Percentiles rank a stretch among this genome's conserved stretches.
Evolutionary conservation across 2,113 vertebrate genomes (phyloP).

Genomic region (Glareola pratincola): DNA sequence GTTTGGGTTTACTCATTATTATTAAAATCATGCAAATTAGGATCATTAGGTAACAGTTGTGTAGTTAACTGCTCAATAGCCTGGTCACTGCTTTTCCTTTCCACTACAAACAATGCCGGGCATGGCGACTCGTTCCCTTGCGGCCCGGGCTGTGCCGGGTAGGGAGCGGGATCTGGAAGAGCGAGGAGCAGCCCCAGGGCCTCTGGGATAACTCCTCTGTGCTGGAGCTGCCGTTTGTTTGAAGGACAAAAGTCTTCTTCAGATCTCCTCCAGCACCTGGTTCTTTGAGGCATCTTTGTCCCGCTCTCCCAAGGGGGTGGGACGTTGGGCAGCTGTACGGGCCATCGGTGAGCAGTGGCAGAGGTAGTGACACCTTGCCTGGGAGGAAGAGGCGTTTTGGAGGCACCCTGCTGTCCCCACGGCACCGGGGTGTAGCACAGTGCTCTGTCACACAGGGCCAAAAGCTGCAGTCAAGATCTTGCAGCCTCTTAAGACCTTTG

Average conservation of each 20-base stretch:
- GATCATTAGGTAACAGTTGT: constrained; percentile 67
- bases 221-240: background rate
- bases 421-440: background rate
- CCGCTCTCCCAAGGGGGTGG: background rate
- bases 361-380: background rate
- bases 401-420: background rate
- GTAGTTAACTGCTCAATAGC: constrained; percentile 61
- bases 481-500: background rate
- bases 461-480: background rate
- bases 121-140: background rate
- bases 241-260: background rate
- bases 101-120: background rate
- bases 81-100: constrained; percentile 45
- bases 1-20: constrained; percentile 76
- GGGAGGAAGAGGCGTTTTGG: background rate
- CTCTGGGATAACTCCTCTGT: background rate
- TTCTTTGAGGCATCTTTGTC: background rate
- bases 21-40: constrained; percentile 79
- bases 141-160: background rate
- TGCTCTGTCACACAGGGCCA: too few species aligned
- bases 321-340: background rate
- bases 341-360: background rate
- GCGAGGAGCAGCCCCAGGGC: background rate
- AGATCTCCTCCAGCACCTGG: background rate
- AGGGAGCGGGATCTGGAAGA: background rate